Base-by-base conservation (phyloP, 92 coral and sea anemone species). In the Epizoanthus scotinus region DNA sequence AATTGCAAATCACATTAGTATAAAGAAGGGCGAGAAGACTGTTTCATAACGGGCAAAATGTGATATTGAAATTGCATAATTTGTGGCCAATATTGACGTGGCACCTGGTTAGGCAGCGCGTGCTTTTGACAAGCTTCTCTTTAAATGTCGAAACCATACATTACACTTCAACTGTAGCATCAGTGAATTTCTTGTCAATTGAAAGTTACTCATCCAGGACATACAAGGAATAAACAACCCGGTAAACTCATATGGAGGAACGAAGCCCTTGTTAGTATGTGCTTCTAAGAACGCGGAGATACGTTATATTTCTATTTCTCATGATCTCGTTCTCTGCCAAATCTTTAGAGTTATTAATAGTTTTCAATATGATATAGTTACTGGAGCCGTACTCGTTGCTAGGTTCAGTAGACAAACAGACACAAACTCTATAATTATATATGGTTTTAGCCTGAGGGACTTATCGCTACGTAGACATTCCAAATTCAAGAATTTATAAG, bases 361-460 rank as follows among this genome's bases (percentile, higher is more conserved):
- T 59, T 24, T 59, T 15, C 61, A 58, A 58, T 42, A 75, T 15
- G 61, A 75, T 15, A 68, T 2, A 38, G 68, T 38, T 18, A 14
- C 55, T n/a, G n/a, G n/a, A 58, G 44, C 24, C 59, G 1, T 50
- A 26, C 25, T 57, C 19, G 29, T 22, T 58, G 20, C 68, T 36
- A 36, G 21, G 67, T 34, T 75, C 56, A 55, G 6, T 75, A 40
- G 22, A 12, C 57, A 29, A 63, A 22, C 21, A 20, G 56, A 36
- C 50, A 34, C 54, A 50, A 18, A 62, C 0, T 28, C 17, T 44
- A 17, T 71, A 74, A 58, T 74, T 74, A 57, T n/a, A n/a, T n/a
- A n/a, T 12, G 53, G 50, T 38, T 57, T 56, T 74, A 58, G 80
- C 80, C 67, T 36, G 56, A 59, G 81, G 81, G 52, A 59, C 66